Base-by-base conservation (phyloP, 2,797 vertebrate species). In the Hirundo rustica region DNA sequence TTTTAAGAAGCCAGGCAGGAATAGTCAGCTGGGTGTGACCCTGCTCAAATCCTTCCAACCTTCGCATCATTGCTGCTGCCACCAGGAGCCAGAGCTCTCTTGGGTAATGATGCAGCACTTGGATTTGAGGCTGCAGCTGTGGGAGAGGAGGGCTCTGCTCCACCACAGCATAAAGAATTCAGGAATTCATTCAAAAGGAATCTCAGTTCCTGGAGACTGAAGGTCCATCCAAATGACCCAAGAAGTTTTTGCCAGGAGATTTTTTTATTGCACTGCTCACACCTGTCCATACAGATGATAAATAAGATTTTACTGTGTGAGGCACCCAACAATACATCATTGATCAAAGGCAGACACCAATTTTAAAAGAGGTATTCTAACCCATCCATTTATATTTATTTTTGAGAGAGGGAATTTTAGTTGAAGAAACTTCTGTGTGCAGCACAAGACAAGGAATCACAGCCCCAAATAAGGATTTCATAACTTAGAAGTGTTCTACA, bases 401-500 rank as follows among this genome's bases (percentile, higher is more conserved):
- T 96, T 50, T 81, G 40, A 62, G 29, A 64, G 27, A 42, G 18
- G 30, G 21, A 70, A 87, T 64, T 88, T 82, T 42, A 76, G 60
- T 54, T 50, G 42, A 72, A 85, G 67, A 78, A 9, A 8, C 19
- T 72, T 78, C 44, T 64, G 34, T 26, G 19, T 44, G 60, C 21
- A 65, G 62, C 66, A 48, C 34, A 58, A 89, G 68, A 76, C 44
- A 85, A 92, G 51, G 50, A 73, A 81, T 50, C 81, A 84, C 42
- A 85, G 29, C 40, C n/a, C 13, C 57, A 93, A 65, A 70, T 8
- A 45, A 55, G 55, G 53, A 72, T 92, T 94, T 90, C 80, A 51
- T 92, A 93, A 89, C 91, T 92, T 77, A 82, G 58, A 88, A 44
- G 32, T 36, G 89, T 94, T 97, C 83, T 84, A 85, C 86, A 53